These are phyloP conservation scores for Macropus fuliginosus DNA, from an alignment of 2,797 vertebrate genomes.

Conservation along the genomic window DNA sequence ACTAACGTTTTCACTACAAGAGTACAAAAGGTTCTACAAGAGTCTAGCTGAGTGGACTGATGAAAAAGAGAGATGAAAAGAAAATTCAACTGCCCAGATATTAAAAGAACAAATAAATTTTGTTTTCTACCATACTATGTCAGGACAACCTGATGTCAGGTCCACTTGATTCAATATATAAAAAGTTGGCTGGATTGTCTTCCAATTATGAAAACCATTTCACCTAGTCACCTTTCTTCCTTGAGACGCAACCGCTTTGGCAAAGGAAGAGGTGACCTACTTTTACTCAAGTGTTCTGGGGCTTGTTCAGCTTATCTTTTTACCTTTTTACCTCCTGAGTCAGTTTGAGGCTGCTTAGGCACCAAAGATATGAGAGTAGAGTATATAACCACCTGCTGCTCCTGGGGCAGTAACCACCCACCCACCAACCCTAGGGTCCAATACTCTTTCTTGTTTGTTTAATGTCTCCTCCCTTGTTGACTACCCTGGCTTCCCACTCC, in stretches of 20 bases:
- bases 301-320: constrained; percentile 78
- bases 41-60: neutral
- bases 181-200: constrained; percentile 74
- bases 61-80: constrained; percentile 57
- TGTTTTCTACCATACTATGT: constrained; percentile 69
- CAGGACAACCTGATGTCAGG: constrained; percentile 67
- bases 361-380: constrained; percentile 52
- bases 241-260: constrained; percentile 35
- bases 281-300: constrained; percentile 69
- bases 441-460: constrained; percentile 67
- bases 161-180: constrained; percentile 51
- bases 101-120: constrained; percentile 66
- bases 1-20: neutral
- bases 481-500: constrained; percentile 74
- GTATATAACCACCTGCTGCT: constrained; percentile 75
- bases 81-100: constrained; percentile 46
- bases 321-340: constrained; percentile 62
- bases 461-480: constrained; percentile 70
- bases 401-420: constrained; percentile 45
- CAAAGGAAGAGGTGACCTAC: constrained; percentile 48
- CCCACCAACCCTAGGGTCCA: constrained; percentile 64
- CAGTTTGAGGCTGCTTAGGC: constrained; percentile 55
- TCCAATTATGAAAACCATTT: constrained; percentile 74
- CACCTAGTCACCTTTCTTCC: constrained; percentile 57
- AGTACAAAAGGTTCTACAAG: neutral